These are phyloP conservation scores for Atherinomorus stipes DNA, from an alignment of 2,113 vertebrate genomes.

Conservation along the genomic window DNA sequence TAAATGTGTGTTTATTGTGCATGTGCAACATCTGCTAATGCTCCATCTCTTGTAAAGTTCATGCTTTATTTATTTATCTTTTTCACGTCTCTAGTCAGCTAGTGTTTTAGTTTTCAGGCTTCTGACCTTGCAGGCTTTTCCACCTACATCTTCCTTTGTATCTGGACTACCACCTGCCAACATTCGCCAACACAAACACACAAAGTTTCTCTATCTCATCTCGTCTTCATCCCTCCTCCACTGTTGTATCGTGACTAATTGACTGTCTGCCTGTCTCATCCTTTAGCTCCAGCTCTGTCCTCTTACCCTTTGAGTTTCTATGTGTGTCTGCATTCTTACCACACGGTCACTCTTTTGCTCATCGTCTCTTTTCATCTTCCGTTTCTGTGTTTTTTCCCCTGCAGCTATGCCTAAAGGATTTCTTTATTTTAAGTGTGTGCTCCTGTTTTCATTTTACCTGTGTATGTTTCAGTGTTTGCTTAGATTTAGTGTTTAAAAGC, in stretches of 20 bases:
- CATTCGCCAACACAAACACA: background rate
- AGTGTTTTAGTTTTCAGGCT: conserved; percentile 16
- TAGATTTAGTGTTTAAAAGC: no score
- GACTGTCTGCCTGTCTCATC: conserved; percentile 54
- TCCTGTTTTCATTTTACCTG: no score
- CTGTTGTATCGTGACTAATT: conserved; percentile 64
- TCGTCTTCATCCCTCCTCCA: conserved; percentile 15
- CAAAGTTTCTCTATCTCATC: conserved; percentile 2
- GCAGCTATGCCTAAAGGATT: no score
- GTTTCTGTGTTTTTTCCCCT: no score
- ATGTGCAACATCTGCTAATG: conserved; percentile 29
- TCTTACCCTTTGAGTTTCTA: conserved; percentile 31
- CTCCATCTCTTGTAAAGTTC: conserved; percentile 19
- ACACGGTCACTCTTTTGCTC: background rate
- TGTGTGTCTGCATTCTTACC: conserved; percentile 1
- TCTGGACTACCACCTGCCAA: background rate
- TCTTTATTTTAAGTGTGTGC: no score
- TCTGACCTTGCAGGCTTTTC: conserved; percentile 20
- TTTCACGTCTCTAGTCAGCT: conserved; percentile 1
- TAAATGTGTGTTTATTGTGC: conserved; percentile 31
- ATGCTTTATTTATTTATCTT: background rate
- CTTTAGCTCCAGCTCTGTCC: conserved; percentile 38
- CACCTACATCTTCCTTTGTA: background rate
- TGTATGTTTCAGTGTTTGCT: no score
- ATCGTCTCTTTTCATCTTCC: no score